Conservation (phyloP, 2,888 invertebrate genomes). For the Scaptomyza caliginosa region DNA sequence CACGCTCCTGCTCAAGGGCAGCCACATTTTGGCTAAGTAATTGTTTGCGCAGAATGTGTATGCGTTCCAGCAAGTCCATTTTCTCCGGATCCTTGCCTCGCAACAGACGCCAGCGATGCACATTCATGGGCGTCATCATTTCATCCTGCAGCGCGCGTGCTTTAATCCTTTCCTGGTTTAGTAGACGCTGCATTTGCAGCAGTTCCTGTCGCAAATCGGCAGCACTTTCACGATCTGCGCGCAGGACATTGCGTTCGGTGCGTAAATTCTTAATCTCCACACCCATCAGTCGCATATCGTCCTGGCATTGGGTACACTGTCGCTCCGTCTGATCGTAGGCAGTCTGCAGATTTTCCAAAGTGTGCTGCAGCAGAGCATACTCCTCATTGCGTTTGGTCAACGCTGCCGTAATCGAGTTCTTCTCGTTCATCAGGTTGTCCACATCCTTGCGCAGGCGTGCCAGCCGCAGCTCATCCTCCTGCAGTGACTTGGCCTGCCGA, state of each 20-base stretch:
- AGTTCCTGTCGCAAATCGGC: conserved; percentile 92
- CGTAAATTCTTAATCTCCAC: conserved; percentile 92
- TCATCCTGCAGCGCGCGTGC: conserved; percentile 95
- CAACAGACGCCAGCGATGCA: conserved; percentile 95
- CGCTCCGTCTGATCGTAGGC: conserved; percentile 90
- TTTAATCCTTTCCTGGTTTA: conserved; percentile 92
- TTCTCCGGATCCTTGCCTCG: conserved; percentile 95
- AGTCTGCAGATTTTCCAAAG: conserved; percentile 91
- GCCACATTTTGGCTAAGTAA: conserved; percentile 81
- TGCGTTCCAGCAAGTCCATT: conserved; percentile 92
- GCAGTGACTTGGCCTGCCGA: conserved; percentile 88
- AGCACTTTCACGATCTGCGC: conserved; percentile 91
- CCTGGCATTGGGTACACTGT: conserved; percentile 90
- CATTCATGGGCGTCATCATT: conserved; percentile 94
- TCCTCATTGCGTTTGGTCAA: conserved; percentile 93
- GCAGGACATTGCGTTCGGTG: conserved; percentile 89
- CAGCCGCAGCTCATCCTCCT: conserved; percentile 88
- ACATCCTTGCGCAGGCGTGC: conserved; percentile 89
- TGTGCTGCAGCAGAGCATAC: conserved; percentile 90
- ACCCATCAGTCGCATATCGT: conserved; percentile 93
- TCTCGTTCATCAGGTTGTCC: conserved; percentile 89
- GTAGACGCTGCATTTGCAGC: conserved; percentile 88
- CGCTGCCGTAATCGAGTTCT: conserved; percentile 93
- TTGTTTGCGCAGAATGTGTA: conserved; percentile 87
- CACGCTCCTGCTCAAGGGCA: conserved; percentile 78